phyloP scores from a whole-genome alignment of 2,113 vertebrate species.

The Steatornis caripensis region DNA sequence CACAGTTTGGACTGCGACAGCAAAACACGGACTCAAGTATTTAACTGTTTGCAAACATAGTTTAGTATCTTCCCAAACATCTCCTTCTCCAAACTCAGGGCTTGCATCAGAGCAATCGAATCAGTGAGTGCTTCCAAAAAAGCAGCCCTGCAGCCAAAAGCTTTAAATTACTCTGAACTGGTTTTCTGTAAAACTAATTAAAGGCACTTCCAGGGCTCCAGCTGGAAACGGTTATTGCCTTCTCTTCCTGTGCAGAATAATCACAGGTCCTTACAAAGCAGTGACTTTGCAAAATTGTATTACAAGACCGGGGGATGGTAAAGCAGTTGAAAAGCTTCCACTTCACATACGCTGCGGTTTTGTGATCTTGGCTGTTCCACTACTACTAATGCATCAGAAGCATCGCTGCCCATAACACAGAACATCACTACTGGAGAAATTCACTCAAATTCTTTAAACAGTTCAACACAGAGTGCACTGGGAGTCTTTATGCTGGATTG shows the following conservation, averaged over 20 bases:
- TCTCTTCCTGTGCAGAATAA: background rate
- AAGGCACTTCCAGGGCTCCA: background rate
- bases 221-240: conserved; percentile 16
- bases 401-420: background rate
- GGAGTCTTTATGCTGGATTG: background rate
- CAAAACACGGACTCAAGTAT: background rate
- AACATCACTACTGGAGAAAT: background rate
- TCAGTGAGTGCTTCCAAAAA: background rate
- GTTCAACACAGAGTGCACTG: background rate
- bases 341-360: background rate
- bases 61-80: background rate
- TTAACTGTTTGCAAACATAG: background rate
- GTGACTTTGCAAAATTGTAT: background rate
- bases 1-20: background rate
- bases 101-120: background rate
- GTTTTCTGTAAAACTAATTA: background rate
- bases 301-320: background rate
- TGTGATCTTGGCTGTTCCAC: background rate
- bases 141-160: background rate
- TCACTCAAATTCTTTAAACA: background rate
- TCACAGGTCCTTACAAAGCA: background rate
- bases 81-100: background rate
- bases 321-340: background rate
- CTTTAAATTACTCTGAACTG: background rate
- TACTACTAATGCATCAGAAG: background rate